Base-by-base conservation (phyloP, 2,113 vertebrate genomes). In the Podocnemis expansa region DNA sequence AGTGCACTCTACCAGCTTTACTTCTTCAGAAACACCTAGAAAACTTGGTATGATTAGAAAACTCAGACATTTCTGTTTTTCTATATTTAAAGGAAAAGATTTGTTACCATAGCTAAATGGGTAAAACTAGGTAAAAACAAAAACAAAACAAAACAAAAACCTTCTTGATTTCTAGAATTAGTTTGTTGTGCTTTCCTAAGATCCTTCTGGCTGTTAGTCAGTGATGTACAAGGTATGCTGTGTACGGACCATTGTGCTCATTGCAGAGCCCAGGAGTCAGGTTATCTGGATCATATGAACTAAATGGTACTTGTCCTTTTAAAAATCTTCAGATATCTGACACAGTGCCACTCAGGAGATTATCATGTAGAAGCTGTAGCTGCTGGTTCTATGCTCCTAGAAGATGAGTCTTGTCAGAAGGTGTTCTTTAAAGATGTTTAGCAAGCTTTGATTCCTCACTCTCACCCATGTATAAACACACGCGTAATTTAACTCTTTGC, bases 291-390 rank as follows among this genome's bases (percentile, higher is more conserved):
- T 54, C 0, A 0, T 7, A 24, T 31, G 63, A 70, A 79, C 41
- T n/a, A 67, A 91, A 4, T 8, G 49, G 63, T 16, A 6, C 47
- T 83, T 88, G 45, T 55, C 24, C 24, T 13, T 84, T 76, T 17
- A 27, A 29, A 43, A 31, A 5, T 58, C 88, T 92, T 76, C 21
- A 2, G 0, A 52, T 34, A 31, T 5, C 55, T 38, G 34, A 79
- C n/a, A 29, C 84, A 75, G 47, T 82, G 54, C 22, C 10, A 27
- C 8, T 17, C 55, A 31, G 80, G 81, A 91, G 47, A 27, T 51
- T 47, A 47, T 85, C 2, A 0, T 29, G n/a, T 80, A 60, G 10
- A 0, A 0, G 1, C 80, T 80, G 67, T 0, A 0, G 25, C 3
- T 90, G 73, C 58, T 91, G 60, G 8, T 87, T 38, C 38, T 85